phyloP scores from a whole-genome alignment of 1,140 invertebrate species.

The Trachymyrmex cornetzi region DNA sequence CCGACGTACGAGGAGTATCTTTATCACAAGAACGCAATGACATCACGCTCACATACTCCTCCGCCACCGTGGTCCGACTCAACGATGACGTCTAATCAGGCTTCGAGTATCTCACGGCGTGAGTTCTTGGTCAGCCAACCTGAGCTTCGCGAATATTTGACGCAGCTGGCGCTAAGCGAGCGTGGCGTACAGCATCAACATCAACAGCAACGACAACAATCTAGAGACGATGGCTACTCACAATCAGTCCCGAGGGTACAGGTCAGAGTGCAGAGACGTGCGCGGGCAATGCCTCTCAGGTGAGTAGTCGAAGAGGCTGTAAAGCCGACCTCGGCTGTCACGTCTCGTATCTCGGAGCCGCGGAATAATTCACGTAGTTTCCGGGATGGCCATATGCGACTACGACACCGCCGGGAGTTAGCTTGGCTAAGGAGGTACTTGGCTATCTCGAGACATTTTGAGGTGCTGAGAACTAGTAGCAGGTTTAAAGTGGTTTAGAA shows the following conservation, averaged over 20 bases:
- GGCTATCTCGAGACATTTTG: slow-evolving; percentile 20
- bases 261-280: slow-evolving; percentile 75
- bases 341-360: not conserved
- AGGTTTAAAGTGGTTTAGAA: slow-evolving; percentile 21
- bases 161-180: slow-evolving; percentile 77
- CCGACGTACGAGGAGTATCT: slow-evolving; percentile 85
- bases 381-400: slow-evolving; percentile 10
- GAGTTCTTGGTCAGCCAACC: slow-evolving; percentile 79
- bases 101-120: slow-evolving; percentile 75
- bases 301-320: slow-evolving; percentile 67
- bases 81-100: slow-evolving; percentile 26
- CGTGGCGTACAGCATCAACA: slow-evolving; percentile 73
- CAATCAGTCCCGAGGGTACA: slow-evolving; percentile 75
- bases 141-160: slow-evolving; percentile 81
- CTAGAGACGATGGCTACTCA: slow-evolving; percentile 62
- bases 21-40: slow-evolving; percentile 80
- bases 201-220: slow-evolving; percentile 68
- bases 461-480: not conserved
- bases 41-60: slow-evolving; percentile 84
- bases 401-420: slow-evolving; percentile 41
- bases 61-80: slow-evolving; percentile 85
- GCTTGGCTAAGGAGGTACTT: not conserved
- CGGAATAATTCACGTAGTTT: slow-evolving; percentile 61
- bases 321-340: not conserved
- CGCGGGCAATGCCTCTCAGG: slow-evolving; percentile 83